These are phyloP conservation scores for Geophilus truncorum DNA, from an alignment of 2,888 invertebrate genomes.

Conservation along the genomic window DNA sequence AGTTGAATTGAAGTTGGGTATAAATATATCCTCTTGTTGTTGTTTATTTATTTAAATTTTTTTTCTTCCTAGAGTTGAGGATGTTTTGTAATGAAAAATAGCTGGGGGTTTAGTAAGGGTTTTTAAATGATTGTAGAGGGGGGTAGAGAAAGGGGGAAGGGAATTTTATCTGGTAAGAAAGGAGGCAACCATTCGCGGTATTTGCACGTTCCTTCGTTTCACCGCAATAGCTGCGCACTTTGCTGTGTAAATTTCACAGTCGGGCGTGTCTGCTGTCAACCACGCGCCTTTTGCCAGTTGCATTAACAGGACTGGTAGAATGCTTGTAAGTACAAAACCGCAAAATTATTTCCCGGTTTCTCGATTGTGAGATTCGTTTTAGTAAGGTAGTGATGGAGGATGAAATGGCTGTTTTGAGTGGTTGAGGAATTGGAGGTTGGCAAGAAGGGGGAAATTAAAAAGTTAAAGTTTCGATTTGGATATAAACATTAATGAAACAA, in stretches of 20 bases:
- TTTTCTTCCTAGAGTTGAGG: not conserved
- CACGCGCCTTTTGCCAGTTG: not conserved
- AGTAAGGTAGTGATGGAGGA: too few species aligned
- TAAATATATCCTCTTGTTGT: not conserved
- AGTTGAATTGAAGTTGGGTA: not conserved
- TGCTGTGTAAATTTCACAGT: constrained; percentile 18
- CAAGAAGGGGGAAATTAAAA: too few species aligned
- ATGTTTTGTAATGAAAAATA: not conserved
- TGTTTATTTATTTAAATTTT: not conserved
- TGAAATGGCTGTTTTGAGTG: too few species aligned
- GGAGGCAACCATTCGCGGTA: constrained; percentile 25
- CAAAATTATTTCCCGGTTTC: not conserved
- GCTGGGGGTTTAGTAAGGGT: not conserved
- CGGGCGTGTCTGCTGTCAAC: constrained; percentile 25
- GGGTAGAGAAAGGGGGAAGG: not conserved
- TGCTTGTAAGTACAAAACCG: not conserved
- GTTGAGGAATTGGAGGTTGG: too few species aligned
- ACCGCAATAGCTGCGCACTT: constrained; percentile 1
- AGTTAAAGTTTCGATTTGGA: too few species aligned
- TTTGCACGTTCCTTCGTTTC: constrained; percentile 25
- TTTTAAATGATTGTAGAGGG: not conserved
- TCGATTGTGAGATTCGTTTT: not conserved
- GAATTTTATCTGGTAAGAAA: constrained; percentile 2
- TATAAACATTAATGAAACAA: too few species aligned
- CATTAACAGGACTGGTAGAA: not conserved